Conservation (phyloP, 2,113 vertebrate genomes). For the Oceanites oceanicus region DNA sequence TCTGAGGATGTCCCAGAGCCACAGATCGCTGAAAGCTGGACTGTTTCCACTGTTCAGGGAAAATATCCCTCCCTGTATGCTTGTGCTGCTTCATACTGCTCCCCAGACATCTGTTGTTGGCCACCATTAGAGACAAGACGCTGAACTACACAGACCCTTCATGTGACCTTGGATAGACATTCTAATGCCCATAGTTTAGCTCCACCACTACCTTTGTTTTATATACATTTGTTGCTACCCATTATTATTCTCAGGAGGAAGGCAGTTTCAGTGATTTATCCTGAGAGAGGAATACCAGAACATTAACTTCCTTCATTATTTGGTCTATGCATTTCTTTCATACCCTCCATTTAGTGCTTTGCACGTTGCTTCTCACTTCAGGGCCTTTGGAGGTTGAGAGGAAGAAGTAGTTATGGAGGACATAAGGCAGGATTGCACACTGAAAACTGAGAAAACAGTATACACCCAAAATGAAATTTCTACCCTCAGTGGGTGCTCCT, state of each 20-base stretch:
- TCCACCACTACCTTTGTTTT: neutral
- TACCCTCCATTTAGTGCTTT: neutral
- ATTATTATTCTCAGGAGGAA: neutral
- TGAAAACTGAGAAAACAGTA: neutral
- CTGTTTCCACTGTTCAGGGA: neutral
- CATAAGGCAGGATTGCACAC: neutral
- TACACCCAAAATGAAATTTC: neutral
- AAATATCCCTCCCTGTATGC: neutral
- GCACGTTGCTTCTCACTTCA: neutral
- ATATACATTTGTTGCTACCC: neutral
- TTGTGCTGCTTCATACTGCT: neutral
- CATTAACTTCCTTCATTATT: neutral
- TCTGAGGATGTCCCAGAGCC: neutral
- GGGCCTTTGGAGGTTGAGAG: neutral
- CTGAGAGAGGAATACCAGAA: neutral
- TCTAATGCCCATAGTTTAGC: neutral
- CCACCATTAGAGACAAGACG: neutral
- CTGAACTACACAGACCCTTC: neutral
- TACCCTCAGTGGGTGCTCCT: neutral
- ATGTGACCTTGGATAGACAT: neutral
- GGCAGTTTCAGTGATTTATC: neutral
- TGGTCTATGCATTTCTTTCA: neutral
- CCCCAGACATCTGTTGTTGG: rapidly evolving
- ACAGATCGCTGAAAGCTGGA: neutral
- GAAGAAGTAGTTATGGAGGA: neutral